phyloP scores from a whole-genome alignment of 2,113 vertebrate species.

The Heliornis fulica region DNA sequence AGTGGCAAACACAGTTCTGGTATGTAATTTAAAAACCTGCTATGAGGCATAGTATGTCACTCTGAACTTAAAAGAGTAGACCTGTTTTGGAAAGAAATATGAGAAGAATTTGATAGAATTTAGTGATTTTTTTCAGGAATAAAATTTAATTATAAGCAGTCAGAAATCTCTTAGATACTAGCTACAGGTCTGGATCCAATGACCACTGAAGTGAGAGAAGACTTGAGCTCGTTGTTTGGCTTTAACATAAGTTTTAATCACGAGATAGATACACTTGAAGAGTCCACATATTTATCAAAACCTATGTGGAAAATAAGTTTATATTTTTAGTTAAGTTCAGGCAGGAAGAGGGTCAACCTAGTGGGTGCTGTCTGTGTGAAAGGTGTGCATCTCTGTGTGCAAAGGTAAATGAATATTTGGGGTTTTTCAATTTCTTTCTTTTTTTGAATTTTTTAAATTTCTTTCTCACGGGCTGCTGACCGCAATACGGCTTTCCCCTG shows the following conservation, averaged over 20 bases:
- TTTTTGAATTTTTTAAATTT: too few relatives aligned
- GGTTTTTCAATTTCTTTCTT: too few relatives aligned
- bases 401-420: neutral
- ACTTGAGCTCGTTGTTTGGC: neutral
- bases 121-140: conserved; percentile 17
- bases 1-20: conserved; percentile 54
- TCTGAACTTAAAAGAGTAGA: conserved; percentile 10
- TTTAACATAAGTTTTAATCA: neutral
- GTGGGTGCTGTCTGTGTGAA: neutral
- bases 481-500: neutral
- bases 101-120: conserved; percentile 43
- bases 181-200: neutral
- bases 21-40: conserved; percentile 49
- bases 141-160: neutral
- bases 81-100: conserved; percentile 27
- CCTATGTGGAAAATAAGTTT: neutral
- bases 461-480: neutral
- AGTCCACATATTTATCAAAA: neutral
- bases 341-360: neutral
- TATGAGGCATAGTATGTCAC: conserved; percentile 25
- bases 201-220: neutral
- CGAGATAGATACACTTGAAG: neutral
- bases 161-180: neutral
- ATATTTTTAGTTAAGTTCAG: neutral
- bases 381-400: neutral